These are phyloP conservation scores for Sminthurinus aureus DNA, from an alignment of 2,888 invertebrate species.

Conservation along the genomic window DNA sequence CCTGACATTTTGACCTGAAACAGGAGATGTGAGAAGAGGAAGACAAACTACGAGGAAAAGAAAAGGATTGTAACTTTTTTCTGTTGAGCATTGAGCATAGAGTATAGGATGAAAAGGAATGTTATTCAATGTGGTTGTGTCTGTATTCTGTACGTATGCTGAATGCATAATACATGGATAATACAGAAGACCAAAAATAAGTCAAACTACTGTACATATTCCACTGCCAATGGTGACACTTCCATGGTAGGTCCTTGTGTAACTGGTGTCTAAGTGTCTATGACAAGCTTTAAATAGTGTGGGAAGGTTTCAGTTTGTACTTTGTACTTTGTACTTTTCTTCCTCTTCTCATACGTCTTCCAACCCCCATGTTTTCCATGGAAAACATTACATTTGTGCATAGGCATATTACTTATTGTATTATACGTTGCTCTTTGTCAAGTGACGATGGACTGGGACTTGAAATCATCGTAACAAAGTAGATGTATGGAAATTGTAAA, in stretches of 20 bases:
- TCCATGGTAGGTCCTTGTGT: background rate
- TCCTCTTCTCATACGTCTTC: background rate
- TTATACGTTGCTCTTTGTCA: no score
- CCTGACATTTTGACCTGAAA: conserved; percentile 42
- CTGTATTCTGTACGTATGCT: no score
- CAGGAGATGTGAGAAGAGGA: conserved; percentile 9
- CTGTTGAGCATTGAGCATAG: background rate
- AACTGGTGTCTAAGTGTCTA: background rate
- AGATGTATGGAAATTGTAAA: no score
- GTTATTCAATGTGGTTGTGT: background rate
- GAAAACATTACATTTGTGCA: no score
- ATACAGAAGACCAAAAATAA: background rate
- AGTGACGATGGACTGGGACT: no score
- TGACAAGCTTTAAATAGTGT: background rate
- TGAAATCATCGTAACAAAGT: no score
- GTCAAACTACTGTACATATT: no score
- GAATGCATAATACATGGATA: background rate
- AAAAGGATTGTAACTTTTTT: no score
- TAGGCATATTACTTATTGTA: no score
- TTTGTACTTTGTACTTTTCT: background rate
- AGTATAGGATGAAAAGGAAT: background rate
- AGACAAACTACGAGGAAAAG: background rate
- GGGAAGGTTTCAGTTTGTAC: conserved; percentile 1
- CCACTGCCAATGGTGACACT: no score
- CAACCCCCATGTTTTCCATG: no score